phyloP scores from a whole-genome alignment of 2,888 invertebrate genomes.

The Netelia virgata region DNA sequence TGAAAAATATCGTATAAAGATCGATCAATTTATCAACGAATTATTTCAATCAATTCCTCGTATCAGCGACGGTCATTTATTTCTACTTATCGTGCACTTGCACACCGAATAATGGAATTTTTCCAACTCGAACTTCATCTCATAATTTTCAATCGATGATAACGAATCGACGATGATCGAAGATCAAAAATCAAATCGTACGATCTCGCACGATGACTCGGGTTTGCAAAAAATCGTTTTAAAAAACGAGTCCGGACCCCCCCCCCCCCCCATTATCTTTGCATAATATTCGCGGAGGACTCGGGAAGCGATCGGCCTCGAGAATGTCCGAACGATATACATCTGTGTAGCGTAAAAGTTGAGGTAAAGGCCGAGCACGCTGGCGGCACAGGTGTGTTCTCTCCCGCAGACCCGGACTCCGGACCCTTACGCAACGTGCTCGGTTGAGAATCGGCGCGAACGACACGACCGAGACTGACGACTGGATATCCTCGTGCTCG shows the following conservation, averaged over 20 bases:
- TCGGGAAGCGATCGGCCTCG: conserved; percentile 41
- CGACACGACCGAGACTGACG: background rate
- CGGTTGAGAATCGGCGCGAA: conserved; percentile 34
- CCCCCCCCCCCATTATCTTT: background rate
- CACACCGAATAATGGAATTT: too few relatives aligned
- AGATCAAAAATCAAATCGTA: too few relatives aligned
- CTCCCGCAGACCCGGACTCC: conserved; percentile 64
- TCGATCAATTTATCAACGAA: too few relatives aligned
- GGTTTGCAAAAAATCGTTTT: too few relatives aligned
- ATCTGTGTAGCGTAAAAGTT: conserved; percentile 41
- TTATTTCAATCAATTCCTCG: too few relatives aligned
- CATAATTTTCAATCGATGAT: too few relatives aligned
- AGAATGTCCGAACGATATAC: conserved; percentile 26
- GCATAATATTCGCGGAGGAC: conserved; percentile 28
- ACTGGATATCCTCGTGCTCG: conserved; percentile 20
- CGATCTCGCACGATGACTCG: too few relatives aligned
- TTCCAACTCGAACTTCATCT: too few relatives aligned
- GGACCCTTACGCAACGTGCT: conserved; percentile 72
- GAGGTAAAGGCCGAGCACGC: conserved; percentile 51
- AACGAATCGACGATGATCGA: too few relatives aligned
- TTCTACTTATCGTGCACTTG: too few relatives aligned
- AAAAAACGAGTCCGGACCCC: background rate
- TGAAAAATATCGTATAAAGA: too few relatives aligned
- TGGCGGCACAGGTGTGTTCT: conserved; percentile 68
- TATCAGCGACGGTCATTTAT: too few relatives aligned